Base-by-base conservation (phyloP, 2,113 vertebrate species). In the Cheirogaleus medius region DNA sequence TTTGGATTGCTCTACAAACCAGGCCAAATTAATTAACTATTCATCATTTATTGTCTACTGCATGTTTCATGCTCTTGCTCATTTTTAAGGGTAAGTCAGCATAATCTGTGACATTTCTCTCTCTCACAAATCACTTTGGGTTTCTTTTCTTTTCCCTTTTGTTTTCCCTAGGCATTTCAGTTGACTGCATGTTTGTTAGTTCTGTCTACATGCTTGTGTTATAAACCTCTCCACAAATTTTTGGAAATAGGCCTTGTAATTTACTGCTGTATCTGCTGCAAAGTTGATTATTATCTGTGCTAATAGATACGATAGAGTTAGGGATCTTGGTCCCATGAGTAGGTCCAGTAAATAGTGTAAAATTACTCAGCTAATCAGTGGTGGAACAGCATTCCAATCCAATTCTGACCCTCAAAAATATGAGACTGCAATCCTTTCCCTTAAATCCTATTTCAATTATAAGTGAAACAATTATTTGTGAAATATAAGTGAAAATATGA, bases 21-120 rank as follows among this genome's bases (percentile, higher is more conserved):
- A 86, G 81, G 82, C 52, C 78, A 93, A 91, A 85, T 94, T 88
- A 91, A 96, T 71, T 80, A 95, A 93, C 49, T 69, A 92, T 81
- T 81, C n/a, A 90, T 93, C 71, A 81, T 49, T 94, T 80, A 44
- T 71, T 71, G 29, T 93, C 39, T 49, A 47, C 20, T 8, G 15
- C 47, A 49, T 80, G 32, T 68, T 68, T 87, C 3, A 9, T 85
- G 42, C 37, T 93, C 42, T 49, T 74, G 69, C 64, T 21, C 25
- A 4, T 44, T 69, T 95, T 87, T 42, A 56, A 73, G 47, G 34
- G n/a, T 34, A 69, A 49, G 13, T 49, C 42, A 82, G 73, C 21
- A 86, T 32, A 91, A 14, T 85, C 63, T 80, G 34, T 80, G 94
- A 90, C 42, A 52, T n/a, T 71, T 44, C 44, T 95, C 14, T 63